phyloP scores from a whole-genome alignment of 1,140 invertebrate species.

The Ceratitis capitata region DNA sequence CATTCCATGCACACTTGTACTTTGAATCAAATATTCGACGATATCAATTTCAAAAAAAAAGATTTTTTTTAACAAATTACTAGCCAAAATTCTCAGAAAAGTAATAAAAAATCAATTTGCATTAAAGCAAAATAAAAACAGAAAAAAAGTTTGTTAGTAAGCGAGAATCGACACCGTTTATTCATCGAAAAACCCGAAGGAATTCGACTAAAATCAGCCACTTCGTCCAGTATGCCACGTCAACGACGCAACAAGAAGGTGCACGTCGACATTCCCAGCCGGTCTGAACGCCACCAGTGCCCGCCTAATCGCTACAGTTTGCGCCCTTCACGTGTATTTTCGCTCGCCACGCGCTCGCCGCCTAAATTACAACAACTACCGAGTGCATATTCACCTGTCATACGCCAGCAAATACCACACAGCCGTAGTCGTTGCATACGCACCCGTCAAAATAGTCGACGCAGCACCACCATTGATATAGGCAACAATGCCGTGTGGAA shows the following conservation, averaged over 20 bases:
- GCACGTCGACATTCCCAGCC: neutral
- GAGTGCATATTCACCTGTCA: too few relatives aligned
- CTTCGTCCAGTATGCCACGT: neutral
- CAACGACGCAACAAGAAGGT: neutral
- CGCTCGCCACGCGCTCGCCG: neutral
- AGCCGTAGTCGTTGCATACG: neutral
- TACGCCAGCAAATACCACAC: too few relatives aligned
- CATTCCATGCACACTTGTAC: neutral
- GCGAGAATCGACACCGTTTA: neutral
- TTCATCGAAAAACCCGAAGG: neutral
- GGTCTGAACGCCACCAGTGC: too few relatives aligned
- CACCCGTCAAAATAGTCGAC: neutral
- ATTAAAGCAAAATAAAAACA: neutral
- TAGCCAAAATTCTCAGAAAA: neutral
- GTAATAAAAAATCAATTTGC: neutral
- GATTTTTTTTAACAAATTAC: neutral
- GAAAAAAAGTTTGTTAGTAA: too few relatives aligned
- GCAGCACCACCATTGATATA: neutral
- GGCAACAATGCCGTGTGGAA: neutral
- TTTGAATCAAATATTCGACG: neutral
- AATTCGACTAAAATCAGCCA: neutral
- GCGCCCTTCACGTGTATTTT: neutral
- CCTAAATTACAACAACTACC: too few relatives aligned
- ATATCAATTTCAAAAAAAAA: slow-evolving; percentile 4
- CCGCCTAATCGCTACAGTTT: neutral